Evolutionary conservation across 92 coral and sea anemone genomes (phyloP).

Genomic region (Umimayanthus chanpuru): DNA sequence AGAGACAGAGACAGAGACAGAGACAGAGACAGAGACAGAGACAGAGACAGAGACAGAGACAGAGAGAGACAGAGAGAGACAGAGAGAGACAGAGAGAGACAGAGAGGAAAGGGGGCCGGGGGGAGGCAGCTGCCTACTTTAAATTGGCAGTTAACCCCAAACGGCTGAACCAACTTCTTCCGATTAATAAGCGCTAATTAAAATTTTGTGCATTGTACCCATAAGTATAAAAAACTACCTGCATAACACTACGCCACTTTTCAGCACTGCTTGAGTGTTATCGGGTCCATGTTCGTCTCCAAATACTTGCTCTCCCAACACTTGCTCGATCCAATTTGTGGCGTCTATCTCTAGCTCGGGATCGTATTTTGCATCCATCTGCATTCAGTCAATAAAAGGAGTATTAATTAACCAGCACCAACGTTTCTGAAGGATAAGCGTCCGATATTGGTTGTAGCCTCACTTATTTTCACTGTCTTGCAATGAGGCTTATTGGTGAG

Average conservation of each 20-base stretch:
- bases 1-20: too few species aligned
- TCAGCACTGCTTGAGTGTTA: slow-evolving; percentile 60
- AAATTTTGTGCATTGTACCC: background rate
- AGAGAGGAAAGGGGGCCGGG: too few species aligned
- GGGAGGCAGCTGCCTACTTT: too few species aligned
- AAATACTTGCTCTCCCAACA: slow-evolving; percentile 72
- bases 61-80: too few species aligned
- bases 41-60: too few species aligned
- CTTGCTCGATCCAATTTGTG: slow-evolving; percentile 88
- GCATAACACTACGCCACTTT: slow-evolving; percentile 72
- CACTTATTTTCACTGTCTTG: too few species aligned
- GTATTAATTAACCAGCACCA: background rate
- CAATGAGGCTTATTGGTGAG: too few species aligned
- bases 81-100: too few species aligned
- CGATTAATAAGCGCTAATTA: background rate
- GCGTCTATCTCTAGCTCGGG: slow-evolving; percentile 63
- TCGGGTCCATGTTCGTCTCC: slow-evolving; percentile 60
- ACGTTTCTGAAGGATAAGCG: background rate
- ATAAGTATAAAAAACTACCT: slow-evolving; percentile 43
- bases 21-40: too few species aligned
- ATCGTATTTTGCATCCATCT: slow-evolving; percentile 81
- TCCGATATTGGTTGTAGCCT: too few species aligned
- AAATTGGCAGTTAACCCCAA: background rate
- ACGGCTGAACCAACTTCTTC: background rate
- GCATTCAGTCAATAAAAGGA: background rate